These are phyloP conservation scores for Lithobates pipiens DNA, from an alignment of 2,797 vertebrate species.

Conservation along the genomic window DNA sequence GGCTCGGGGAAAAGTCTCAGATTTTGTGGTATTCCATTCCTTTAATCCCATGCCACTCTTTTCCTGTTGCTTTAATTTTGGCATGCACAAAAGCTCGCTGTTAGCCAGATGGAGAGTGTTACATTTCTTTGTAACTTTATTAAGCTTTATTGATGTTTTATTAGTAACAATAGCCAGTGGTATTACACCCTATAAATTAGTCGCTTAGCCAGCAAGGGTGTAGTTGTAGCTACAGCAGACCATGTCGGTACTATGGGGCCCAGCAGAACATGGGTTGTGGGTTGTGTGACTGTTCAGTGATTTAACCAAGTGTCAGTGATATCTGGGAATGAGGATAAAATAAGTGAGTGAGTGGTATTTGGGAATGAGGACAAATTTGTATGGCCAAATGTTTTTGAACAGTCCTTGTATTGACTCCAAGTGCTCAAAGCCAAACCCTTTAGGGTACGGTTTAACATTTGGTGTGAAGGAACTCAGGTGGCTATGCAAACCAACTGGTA, in stretches of 20 bases:
- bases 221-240: not conserved
- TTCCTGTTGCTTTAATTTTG: slow-evolving; percentile 13
- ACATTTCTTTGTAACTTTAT: not conserved
- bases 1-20: slow-evolving; percentile 21
- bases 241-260: not conserved
- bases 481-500: no score
- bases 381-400: not conserved
- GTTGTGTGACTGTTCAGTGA: not conserved
- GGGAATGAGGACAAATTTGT: not conserved
- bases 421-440: no score
- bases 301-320: no score
- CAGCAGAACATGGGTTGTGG: no score
- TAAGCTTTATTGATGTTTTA: slow-evolving; percentile 12
- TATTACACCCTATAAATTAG: not conserved
- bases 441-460: no score
- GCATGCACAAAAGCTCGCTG: not conserved
- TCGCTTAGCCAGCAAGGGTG: not conserved
- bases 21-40: slow-evolving; percentile 30
- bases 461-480: no score
- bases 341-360: no score
- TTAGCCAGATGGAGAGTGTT: not conserved
- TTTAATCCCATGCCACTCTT: slow-evolving; percentile 37
- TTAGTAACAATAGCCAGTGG: not conserved
- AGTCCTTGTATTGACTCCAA: not conserved
- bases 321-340: not conserved